Percentiles rank a stretch among this genome's conserved stretches.
These are phyloP conservation scores for Crambe crambe DNA, from an alignment of 37 sponge, comb jelly and placozoan genomes.

Conservation along the genomic window DNA sequence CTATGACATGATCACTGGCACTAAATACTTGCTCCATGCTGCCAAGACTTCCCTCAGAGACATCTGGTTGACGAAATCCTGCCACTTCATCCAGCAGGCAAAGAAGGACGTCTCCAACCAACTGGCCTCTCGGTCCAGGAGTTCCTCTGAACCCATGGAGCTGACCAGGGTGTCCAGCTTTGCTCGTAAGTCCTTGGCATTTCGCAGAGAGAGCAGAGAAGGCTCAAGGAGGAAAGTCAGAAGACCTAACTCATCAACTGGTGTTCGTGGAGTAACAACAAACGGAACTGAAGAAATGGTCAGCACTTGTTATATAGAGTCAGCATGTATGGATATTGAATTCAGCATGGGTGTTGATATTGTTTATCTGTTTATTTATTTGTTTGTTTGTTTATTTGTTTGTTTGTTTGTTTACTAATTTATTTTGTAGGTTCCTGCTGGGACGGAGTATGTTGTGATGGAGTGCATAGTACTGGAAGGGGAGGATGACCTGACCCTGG, in stretches of 20 bases:
- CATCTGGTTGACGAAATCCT: constrained; percentile 15
- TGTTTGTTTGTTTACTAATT: too few relatives aligned
- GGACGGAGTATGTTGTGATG: constrained; percentile 65
- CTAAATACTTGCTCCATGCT: constrained; percentile 51
- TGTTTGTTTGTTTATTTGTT: too few relatives aligned
- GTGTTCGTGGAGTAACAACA: neutral
- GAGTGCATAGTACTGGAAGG: constrained; percentile 79
- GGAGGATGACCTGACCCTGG: constrained; percentile 56
- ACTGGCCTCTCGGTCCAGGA: neutral
- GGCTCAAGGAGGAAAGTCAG: neutral
- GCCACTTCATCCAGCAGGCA: constrained; percentile 22
- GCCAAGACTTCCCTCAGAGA: constrained; percentile 19
- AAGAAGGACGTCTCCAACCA: constrained; percentile 13
- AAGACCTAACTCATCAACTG: constrained; percentile 13
- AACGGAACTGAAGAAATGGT: constrained; percentile 1
- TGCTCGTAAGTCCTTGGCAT: neutral
- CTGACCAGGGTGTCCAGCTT: constrained; percentile 1
- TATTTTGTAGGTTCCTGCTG: constrained; percentile 5
- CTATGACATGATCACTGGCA: constrained; percentile 57
- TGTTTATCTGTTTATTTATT: too few relatives aligned
- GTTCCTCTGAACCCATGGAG: constrained; percentile 20
- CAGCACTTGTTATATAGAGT: neutral
- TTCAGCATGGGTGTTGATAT: neutral
- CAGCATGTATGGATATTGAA: neutral
- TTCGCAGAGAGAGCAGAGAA: neutral